Base-by-base conservation (phyloP, 1,140 invertebrate species). In the Holotrichia oblita region DNA sequence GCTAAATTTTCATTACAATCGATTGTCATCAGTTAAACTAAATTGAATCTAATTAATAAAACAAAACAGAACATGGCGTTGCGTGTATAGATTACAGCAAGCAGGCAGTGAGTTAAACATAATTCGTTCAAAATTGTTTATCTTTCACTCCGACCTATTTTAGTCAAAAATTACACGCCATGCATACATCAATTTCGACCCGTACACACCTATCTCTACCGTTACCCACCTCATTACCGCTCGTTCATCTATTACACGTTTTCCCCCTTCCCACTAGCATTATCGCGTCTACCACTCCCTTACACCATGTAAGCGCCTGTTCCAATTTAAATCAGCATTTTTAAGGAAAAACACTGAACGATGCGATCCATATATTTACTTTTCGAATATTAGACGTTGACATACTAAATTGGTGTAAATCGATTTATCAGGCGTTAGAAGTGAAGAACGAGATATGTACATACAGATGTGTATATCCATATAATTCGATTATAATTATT, bases 91-190 rank as follows among this genome's bases (percentile, higher is more conserved):
- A 12, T 34, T 34, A 27, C 10, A 69, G 22, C 27, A 3, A 34
- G 22, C 27, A 69, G 27, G 12, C 27, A 27, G 61, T 14, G 20
- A 69, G 27, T 27, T 69, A 69, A 69, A 27, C 27, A 7, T 69
- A 69, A 69, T 69, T 69, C 61, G 61, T 34, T 69, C 61, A 22
- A 34, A 69, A 69, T 69, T 69, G 61, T 69, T 69, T 69, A 69
- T 69, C 61, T 69, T 69, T 20, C 22, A 9, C 61, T 69, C 20
- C 61, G 61, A 69, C 61, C 61, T 69, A 34, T 69, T 69, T 69
- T 69, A 34, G 61, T 69, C 61, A 69, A 69, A 69, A 69, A 34
- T 69, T 69, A 69, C 61, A 69, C 61, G 61, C 61, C 61, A 69
- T 69, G 61, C n/a, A n/a, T n/a, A n/a, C n/a, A 69, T 69, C 61